Evolutionary conservation across 64 coral and sea anemone genomes (phyloP), one percentile per base, ranked within the genome.

Genomic region (Porites australiensis): DNA sequence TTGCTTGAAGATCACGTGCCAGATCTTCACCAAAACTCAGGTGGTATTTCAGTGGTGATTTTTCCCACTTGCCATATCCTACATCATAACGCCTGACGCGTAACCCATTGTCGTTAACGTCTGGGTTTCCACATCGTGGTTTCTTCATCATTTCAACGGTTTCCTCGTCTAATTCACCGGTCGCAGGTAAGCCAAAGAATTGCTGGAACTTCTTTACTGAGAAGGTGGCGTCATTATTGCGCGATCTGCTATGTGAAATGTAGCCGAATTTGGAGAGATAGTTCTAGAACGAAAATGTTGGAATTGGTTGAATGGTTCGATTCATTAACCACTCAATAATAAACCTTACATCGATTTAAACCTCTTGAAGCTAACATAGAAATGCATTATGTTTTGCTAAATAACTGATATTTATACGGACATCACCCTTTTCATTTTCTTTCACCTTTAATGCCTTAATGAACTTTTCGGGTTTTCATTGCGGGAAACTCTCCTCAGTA

Each of bases 181-280:
- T 89, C 14, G 88, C 82, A n/a, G 70, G 62, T 1, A 98, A 77
- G 27, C 83, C 68, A 44, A 92, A 91, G 58, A 89, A 98, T 62
- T 89, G 66, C 72, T 98, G 96, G 75, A 94, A 98, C 2, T 77
- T 83, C n/a, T 78, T 66, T 13, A 98, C 95, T 53, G 96, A 93
- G 2, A 77, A 62, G 45, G 72, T 58, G 13, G 88, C 63, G n/a
- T 98, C 86, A 47, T 95, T 89, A 18, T 89, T 98, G 8, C 96
- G 93, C 61, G 64, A 75, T 71, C 96, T 23, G 8, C 60, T 52
- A 4, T 23, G 60, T 57, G 95, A 96, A 23, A 96, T 89, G 91
- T 96, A 96, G 19, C 92, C 64, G 79, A 93, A 96, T 21, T 86
- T 57, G 49, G 59, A 62, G 1, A 96, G 78, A 48, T 70, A 96